Conservation (phyloP, 2,888 invertebrate species). For the Sisyra nigra region DNA sequence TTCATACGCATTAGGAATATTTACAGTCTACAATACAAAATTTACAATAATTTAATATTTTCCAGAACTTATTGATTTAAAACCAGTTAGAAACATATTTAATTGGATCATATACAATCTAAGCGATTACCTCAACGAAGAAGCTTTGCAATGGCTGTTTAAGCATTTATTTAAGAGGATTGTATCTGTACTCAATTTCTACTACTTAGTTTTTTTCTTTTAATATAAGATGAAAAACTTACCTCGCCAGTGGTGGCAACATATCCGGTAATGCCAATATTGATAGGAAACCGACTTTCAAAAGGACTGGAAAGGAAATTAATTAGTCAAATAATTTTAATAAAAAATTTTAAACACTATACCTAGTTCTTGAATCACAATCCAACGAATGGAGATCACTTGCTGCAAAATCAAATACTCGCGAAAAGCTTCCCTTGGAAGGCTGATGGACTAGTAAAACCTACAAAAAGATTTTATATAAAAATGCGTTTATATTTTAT, state of each 20-base stretch:
- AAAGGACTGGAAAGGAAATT: conserved; percentile 43
- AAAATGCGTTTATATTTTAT: conserved; percentile 3
- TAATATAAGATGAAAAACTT: conserved; percentile 20
- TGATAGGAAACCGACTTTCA: conserved; percentile 87
- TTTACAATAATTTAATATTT: background rate
- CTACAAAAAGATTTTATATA: conserved; percentile 27
- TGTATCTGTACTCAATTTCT: conserved; percentile 2
- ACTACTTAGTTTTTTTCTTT: too few species aligned
- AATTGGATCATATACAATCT: background rate
- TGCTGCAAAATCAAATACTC: conserved; percentile 87
- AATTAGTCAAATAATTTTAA: conserved; percentile 9
- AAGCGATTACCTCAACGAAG: too few species aligned
- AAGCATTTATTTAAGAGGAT: too few species aligned
- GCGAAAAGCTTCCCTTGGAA: conserved; percentile 81
- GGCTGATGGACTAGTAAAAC: conserved; percentile 81
- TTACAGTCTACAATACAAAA: conserved; percentile 57
- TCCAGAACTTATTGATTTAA: background rate
- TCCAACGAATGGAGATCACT: conserved; percentile 74
- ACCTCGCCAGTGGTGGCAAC: conserved; percentile 94
- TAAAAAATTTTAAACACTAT: conserved; percentile 19
- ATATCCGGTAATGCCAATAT: conserved; percentile 87
- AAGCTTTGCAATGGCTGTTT: too few species aligned
- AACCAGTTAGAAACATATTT: background rate
- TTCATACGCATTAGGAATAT: conserved; percentile 77
- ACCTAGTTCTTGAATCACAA: conserved; percentile 61